phyloP scores from a whole-genome alignment of 2,888 invertebrate genomes.

The Drosophila nr. fundita region DNA sequence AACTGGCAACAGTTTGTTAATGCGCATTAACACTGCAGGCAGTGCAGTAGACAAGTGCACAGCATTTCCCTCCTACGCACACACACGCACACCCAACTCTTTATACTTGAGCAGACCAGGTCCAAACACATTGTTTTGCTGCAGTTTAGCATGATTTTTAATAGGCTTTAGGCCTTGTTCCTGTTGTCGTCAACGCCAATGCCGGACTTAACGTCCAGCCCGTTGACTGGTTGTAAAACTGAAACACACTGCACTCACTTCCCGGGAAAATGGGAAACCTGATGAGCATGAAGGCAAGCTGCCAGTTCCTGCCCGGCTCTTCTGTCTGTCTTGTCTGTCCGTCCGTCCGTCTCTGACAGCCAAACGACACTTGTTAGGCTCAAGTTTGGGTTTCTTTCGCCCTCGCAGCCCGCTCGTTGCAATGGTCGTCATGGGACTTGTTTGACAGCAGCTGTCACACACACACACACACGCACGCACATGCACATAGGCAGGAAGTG shows the following conservation, averaged over 20 bases:
- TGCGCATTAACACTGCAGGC: constrained; percentile 55
- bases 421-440: constrained; percentile 75
- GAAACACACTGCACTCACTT: constrained; percentile 17
- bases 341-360: constrained; percentile 62
- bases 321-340: constrained; percentile 30
- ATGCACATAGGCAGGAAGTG: constrained; percentile 1
- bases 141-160: constrained; percentile 79
- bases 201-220: constrained; percentile 45
- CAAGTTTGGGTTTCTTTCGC: constrained; percentile 47
- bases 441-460: constrained; percentile 73
- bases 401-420: constrained; percentile 40
- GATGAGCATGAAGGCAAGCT: constrained; percentile 72
- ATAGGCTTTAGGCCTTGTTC: constrained; percentile 70
- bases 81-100: background rate
- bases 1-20: constrained; percentile 45
- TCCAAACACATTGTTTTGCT: constrained; percentile 73
- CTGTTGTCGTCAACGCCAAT: constrained; percentile 39
- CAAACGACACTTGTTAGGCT: constrained; percentile 78
- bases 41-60: constrained; percentile 52
- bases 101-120: constrained; percentile 10
- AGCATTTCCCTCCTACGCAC: background rate
- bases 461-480: background rate
- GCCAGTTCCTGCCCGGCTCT: constrained; percentile 24
- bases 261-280: constrained; percentile 27
- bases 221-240: constrained; percentile 55